Base-by-base conservation (phyloP, 2,888 invertebrate genomes). In the Tetrapedia diversipes region DNA sequence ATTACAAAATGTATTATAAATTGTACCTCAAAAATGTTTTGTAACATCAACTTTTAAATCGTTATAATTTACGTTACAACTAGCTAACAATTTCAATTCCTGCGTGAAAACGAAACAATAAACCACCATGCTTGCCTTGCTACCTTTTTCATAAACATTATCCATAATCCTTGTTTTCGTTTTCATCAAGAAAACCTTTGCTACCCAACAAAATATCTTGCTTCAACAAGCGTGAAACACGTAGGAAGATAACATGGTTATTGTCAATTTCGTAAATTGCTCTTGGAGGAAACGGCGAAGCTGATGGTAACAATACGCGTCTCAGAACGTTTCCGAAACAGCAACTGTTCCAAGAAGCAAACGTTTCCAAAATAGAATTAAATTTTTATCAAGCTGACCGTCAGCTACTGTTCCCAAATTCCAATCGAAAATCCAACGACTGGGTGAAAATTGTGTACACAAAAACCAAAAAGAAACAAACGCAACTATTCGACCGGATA, bases 261-360 rank as follows among this genome's bases (percentile, higher is more conserved):
- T 75, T 57, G 76, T 67, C 60, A 61, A 76, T 76, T 67, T 61
- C n/a, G 56, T 14, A 61, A 71, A 75, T 54, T 53, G 67, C 67
- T 32, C 1, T n/a, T n/a, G 19, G 3, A 29, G 75, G 39, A 49
- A 56, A 37, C 16, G 53, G 59, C 41, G 34, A 39, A 32, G 34
- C 29, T 0, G 47, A 59, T 11, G 11, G 29, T 37, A 19, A 4
- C 16, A 39, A 19, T n/a, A 29, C 27, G 34, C 10, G n/a, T 32
- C 3, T 14, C 27, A 7, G 27, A 19, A 34, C 27, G 53, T 43
- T 51, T 43, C 14, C 41, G 14, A 51, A 65, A 66, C 53, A 24
- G 39, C 10, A 45, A 0, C 22, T 10, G 11, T 10, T n/a, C 11
- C n/a, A n/a, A n/a, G 32, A 43, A 34, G 24, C 29, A 24, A n/a